These are phyloP conservation scores for Lasaia peninsularis DNA, from an alignment of 1,140 invertebrate genomes.

Conservation along the genomic window DNA sequence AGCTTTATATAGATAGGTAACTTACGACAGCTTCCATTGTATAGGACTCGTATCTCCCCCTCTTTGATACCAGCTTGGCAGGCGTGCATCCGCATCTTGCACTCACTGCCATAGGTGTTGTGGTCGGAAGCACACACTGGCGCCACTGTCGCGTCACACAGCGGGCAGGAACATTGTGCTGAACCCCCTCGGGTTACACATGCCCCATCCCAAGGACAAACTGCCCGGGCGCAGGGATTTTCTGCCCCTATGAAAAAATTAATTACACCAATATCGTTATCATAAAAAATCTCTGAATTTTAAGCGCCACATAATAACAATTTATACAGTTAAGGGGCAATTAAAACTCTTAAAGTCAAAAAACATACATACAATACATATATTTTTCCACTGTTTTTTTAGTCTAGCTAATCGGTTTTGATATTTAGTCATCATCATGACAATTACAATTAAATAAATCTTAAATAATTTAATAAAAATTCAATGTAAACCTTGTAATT, in stretches of 20 bases:
- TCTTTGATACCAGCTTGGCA: conserved; percentile 77
- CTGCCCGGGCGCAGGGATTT: conserved; percentile 82
- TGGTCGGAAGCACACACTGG: conserved; percentile 93
- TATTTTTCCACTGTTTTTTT: too few relatives aligned
- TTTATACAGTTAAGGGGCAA: too few relatives aligned
- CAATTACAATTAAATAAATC: too few relatives aligned
- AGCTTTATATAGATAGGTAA: conserved; percentile 15
- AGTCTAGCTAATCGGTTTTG: too few relatives aligned
- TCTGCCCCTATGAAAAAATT: conserved; percentile 56
- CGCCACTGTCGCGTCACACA: conserved; percentile 88
- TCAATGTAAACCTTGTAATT: too few relatives aligned
- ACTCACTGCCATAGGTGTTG: conserved; percentile 91
- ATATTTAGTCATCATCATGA: too few relatives aligned
- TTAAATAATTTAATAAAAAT: too few relatives aligned
- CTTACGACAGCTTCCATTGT: conserved; percentile 67
- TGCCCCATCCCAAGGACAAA: conserved; percentile 86
- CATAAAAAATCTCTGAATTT: too few relatives aligned
- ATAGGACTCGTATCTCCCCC: conserved; percentile 50
- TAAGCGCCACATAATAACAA: too few relatives aligned
- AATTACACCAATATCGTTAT: too few relatives aligned
- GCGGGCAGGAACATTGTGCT: conserved; percentile 89
- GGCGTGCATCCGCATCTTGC: conserved; percentile 88
- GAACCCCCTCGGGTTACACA: conserved; percentile 84
- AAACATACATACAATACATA: too few relatives aligned
- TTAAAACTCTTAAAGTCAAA: too few relatives aligned